Evolutionary conservation across 2,888 invertebrate species (phyloP).

Genomic region (Torymus auratus): DNA sequence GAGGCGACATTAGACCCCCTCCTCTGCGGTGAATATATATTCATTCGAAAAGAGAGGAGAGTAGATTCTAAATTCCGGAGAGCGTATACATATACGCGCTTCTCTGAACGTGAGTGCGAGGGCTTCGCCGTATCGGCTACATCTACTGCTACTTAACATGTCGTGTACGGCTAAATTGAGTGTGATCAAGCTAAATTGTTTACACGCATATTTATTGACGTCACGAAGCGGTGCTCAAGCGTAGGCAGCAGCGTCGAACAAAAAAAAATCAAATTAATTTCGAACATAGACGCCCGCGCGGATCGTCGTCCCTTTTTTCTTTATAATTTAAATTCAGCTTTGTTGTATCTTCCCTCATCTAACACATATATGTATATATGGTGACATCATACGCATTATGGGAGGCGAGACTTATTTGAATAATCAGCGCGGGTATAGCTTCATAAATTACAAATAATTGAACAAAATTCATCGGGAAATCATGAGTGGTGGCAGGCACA

Average conservation of each 20-base stretch:
- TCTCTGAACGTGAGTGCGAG: background rate
- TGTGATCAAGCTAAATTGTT: constrained; percentile 58
- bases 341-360: constrained; percentile 1
- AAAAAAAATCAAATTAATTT: constrained; percentile 52
- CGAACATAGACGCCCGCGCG: constrained; percentile 1
- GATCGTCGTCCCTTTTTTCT: constrained; percentile 11
- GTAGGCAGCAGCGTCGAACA: background rate
- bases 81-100: constrained; percentile 18
- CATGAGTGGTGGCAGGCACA: background rate
- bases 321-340: constrained; percentile 46
- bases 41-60: too few species aligned
- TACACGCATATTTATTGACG: constrained; percentile 44
- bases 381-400: constrained; percentile 42
- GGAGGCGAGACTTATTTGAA: constrained; percentile 36
- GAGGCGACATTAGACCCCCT: constrained; percentile 1
- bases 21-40: constrained; percentile 11
- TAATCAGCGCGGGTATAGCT: constrained; percentile 33
- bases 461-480: constrained; percentile 48
- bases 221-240: background rate
- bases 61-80: constrained; percentile 27
- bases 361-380: too few species aligned
- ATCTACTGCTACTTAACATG: constrained; percentile 48
- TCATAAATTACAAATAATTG: constrained; percentile 53
- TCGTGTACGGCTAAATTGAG: constrained; percentile 55
- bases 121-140: constrained; percentile 24